A percentile compares a stretch with the other conserved stretches of the same genome.
phyloP scores from a whole-genome alignment of 1,140 invertebrate genomes.

The Lepidurus packardi region DNA sequence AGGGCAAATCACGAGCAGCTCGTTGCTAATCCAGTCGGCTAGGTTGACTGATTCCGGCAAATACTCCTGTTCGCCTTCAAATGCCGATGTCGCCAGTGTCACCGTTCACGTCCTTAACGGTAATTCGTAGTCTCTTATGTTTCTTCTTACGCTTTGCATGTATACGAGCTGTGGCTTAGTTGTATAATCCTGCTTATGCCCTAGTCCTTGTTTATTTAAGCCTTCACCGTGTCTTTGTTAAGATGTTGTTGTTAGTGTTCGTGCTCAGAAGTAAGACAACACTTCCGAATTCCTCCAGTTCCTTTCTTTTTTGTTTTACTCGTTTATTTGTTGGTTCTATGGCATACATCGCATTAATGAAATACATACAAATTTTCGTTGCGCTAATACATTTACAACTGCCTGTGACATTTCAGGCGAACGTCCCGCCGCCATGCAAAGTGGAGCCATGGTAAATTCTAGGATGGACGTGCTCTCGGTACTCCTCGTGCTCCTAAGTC shows the following conservation, averaged over 20 bases:
- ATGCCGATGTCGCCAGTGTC: constrained; percentile 77
- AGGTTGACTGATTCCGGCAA: constrained; percentile 68
- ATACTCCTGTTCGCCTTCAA: constrained; percentile 78
- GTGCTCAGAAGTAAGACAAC: no score
- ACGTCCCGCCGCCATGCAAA: constrained; percentile 30
- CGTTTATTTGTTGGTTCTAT: neutral
- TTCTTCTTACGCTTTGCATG: constrained; percentile 20
- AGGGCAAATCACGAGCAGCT: constrained; percentile 67
- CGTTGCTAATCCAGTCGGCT: constrained; percentile 70
- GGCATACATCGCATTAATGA: neutral
- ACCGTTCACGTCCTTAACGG: constrained; percentile 84
- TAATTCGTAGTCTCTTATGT: constrained; percentile 50
- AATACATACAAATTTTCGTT: neutral
- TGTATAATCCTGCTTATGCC: neutral
- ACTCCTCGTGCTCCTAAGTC: constrained; percentile 1
- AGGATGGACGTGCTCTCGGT: constrained; percentile 16
- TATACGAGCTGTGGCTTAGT: neutral
- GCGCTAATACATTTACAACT: neutral
- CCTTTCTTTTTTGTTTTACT: no score
- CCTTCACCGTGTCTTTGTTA: neutral
- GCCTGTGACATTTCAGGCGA: constrained; percentile 20
- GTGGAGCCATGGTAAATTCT: constrained; percentile 22
- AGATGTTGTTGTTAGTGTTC: no score
- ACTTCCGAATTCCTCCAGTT: no score
- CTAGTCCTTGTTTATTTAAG: constrained; percentile 1